Base-by-base conservation (phyloP, 2,888 invertebrate species). In the Epistrophe eligans region DNA sequence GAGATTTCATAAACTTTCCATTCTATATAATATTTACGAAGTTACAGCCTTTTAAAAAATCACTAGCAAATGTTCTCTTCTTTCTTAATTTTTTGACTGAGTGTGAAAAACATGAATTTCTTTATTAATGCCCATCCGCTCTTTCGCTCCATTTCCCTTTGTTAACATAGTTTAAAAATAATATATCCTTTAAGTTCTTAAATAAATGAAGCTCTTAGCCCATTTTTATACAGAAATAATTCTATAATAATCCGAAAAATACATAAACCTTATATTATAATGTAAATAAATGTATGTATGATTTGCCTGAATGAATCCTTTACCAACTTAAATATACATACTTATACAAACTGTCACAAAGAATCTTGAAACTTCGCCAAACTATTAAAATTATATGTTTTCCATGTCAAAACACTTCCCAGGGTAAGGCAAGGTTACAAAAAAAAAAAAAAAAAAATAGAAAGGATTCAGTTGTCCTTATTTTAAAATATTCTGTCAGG, bases 291-390 rank as follows among this genome's bases (percentile, higher is more conserved):
- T 24, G 24, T 24, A 24, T 24, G n/a, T n/a, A 24, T 24, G 3
- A 19, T 7, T 35, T 48, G 13, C 13, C 32, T 17, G 32, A 48
- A 66, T 48, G 32, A 10, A 32, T 55, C 52, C 52, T 28, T 9
- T 35, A 35, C 17, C 9, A 64, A 64, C 64, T 64, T 24, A 35
- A 1, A 6, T 35, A 35, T 35, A 60, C n/a, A n/a, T 43, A 71
- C 24, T 24, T 40, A 45, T 17, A 48, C 17, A 66, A n/a, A 66
- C 45, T 66, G 66, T 66, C 66, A 66, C 66, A 71, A 48, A 58
- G 19, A 67, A 58, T 17, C 38, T 79, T 79, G 79, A 73, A 79
- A 79, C 57, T 72, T 58, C 57, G 79, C 79, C 72, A 79, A 72
- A 73, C 57, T 79, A 57, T 79, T 66, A 64, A 66, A 66, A 73